Percentiles rank a stretch among this genome's conserved stretches.
Evolutionary conservation across 2,113 vertebrate species (phyloP).

Genomic region (Notarius quadriscutis): DNA sequence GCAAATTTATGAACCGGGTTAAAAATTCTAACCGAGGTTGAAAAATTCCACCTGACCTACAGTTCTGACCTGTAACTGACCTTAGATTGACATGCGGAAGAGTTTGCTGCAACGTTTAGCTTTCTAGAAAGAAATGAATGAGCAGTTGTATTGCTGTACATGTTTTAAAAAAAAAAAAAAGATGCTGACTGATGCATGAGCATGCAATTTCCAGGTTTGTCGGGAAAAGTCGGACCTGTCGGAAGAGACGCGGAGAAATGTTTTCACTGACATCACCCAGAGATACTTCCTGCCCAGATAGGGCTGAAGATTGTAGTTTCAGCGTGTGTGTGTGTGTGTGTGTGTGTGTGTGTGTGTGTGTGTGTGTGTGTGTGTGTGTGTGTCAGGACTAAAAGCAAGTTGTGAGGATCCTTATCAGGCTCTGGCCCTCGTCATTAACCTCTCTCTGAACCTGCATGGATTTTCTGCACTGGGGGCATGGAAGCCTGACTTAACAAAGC

Average conservation of each 20-base stretch:
- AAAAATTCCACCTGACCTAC: no score
- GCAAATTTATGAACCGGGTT: no score
- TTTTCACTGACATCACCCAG: constrained; percentile 5
- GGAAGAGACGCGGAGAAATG: neutral
- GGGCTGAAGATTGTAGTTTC: neutral
- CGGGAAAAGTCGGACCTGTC: neutral
- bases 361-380: neutral
- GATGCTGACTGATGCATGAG: neutral
- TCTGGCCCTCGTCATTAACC: constrained; percentile 56
- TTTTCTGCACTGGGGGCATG: constrained; percentile 41
- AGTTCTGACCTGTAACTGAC: no score
- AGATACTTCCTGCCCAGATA: constrained; percentile 1
- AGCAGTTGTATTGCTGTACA: no score
- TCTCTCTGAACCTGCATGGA: constrained; percentile 58
- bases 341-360: neutral
- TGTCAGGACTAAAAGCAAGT: constrained; percentile 10
- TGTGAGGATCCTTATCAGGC: constrained; percentile 51
- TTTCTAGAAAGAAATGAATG: neutral
- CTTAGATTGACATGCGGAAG: no score
- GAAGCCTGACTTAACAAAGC: constrained; percentile 44
- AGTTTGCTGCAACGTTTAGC: neutral
- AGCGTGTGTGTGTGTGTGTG: neutral
- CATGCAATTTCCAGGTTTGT: neutral
- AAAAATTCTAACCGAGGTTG: no score
- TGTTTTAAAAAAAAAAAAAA: neutral